These are phyloP conservation scores for Acropternis orthonyx DNA, from an alignment of 2,797 vertebrate genomes.

Conservation along the genomic window DNA sequence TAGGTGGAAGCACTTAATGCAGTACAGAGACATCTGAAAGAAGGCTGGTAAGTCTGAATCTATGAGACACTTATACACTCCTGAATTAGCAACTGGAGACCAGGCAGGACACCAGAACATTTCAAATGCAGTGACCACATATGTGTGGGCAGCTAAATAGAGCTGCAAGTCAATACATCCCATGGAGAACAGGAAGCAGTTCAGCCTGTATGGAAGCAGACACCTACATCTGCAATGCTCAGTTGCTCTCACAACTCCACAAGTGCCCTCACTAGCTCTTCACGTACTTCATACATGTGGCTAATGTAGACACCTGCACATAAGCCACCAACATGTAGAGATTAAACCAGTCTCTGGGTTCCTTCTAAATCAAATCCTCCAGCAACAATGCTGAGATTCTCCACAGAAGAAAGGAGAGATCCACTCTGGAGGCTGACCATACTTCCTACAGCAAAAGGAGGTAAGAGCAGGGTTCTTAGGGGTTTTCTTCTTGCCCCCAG, in stretches of 20 bases:
- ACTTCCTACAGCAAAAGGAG: neutral
- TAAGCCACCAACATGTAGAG: accelerated
- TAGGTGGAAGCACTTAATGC: neutral
- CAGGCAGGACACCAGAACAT: neutral
- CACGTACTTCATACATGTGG: accelerated
- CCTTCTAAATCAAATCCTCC: neutral
- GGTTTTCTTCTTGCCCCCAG: accelerated
- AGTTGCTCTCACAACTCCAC: neutral
- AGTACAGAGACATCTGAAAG: neutral
- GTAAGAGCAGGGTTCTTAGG: neutral
- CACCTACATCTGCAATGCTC: neutral
- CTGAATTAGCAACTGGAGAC: neutral
- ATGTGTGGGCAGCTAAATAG: neutral
- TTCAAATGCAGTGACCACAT: neutral
- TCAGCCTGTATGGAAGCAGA: neutral
- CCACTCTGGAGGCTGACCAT: neutral
- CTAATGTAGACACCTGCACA: accelerated
- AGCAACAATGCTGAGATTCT: neutral
- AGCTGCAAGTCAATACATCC: neutral
- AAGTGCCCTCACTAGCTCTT: neutral
- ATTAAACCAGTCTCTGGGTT: neutral
- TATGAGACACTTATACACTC: neutral
- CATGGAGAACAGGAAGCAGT: neutral
- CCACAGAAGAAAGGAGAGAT: neutral
- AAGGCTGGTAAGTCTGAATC: neutral